phyloP scores from a whole-genome alignment of 2,797 vertebrate genomes.

The Pseudopleuronectes americanus region DNA sequence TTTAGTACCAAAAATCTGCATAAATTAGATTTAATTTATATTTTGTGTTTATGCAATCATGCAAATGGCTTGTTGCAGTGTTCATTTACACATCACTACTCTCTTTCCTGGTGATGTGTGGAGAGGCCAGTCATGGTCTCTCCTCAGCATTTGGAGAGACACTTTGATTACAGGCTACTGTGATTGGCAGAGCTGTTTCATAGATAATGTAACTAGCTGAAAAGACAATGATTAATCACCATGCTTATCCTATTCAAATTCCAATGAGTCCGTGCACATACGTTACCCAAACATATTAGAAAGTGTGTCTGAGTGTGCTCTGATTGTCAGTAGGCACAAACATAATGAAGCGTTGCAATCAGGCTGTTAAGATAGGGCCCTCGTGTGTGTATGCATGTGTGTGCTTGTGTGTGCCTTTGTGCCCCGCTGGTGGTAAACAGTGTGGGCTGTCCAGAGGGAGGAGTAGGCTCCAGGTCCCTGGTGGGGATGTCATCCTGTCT shows the following conservation, averaged over 20 bases:
- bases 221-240: constrained; percentile 25
- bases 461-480: constrained; percentile 71
- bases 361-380: background rate
- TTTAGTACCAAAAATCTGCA: too few relatives aligned
- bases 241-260: constrained; percentile 16
- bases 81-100: background rate
- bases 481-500: constrained; percentile 78
- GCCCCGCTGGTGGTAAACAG: constrained; percentile 68
- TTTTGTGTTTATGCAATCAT: constrained; percentile 16
- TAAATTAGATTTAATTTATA: background rate
- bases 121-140: background rate
- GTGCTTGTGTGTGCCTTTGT: constrained; percentile 26
- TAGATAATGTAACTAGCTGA: constrained; percentile 20
- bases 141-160: constrained; percentile 11
- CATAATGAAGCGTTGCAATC: constrained; percentile 1
- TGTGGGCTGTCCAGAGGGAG: constrained; percentile 69
- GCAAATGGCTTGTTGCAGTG: background rate
- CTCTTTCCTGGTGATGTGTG: background rate
- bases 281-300: constrained; percentile 14
- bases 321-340: background rate
- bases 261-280: background rate
- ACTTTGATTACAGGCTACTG: background rate
- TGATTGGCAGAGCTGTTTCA: constrained; percentile 28
- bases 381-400: constrained; percentile 8
- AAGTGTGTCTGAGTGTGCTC: background rate